These are phyloP conservation scores for Apoda limacodes DNA, from an alignment of 2,888 invertebrate species.

Conservation along the genomic window DNA sequence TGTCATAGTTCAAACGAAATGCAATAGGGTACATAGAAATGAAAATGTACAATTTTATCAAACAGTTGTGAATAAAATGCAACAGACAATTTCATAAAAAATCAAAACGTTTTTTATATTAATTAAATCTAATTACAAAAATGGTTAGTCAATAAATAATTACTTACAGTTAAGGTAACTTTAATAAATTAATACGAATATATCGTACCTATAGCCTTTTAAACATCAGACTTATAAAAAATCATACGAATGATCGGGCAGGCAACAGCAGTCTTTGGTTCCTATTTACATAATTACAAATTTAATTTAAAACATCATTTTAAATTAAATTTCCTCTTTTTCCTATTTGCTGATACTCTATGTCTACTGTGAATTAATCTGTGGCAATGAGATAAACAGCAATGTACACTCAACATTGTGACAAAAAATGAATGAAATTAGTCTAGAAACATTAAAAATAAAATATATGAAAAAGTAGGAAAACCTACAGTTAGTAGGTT, in stretches of 20 bases:
- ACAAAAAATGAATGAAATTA: conserved; percentile 30
- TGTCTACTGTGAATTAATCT: conserved; percentile 53
- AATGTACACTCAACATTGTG: conserved; percentile 15
- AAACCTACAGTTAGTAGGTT: conserved; percentile 18
- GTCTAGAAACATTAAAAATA: conserved; percentile 20
- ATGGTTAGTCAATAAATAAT: conserved; percentile 65
- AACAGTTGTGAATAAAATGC: conserved; percentile 23
- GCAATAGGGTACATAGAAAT: conserved; percentile 54
- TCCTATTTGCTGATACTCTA: conserved; percentile 52
- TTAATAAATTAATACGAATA: conserved; percentile 55
- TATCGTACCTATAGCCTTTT: too few species aligned
- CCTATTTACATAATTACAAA: conserved; percentile 45
- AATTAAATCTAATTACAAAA: too few species aligned
- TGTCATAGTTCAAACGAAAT: conserved; percentile 48
- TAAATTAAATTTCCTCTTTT: conserved; percentile 41
- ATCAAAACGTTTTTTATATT: too few species aligned
- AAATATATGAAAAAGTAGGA: conserved; percentile 20
- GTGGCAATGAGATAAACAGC: conserved; percentile 41
- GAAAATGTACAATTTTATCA: conserved; percentile 31
- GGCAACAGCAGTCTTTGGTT: conserved; percentile 62
- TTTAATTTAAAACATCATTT: conserved; percentile 20
- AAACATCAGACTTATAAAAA: conserved; percentile 33
- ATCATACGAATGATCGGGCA: conserved; percentile 30
- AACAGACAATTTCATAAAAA: conserved; percentile 8
- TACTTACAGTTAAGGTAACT: conserved; percentile 61